Percentiles rank a stretch among this genome's conserved stretches.
Evolutionary conservation across 2,888 invertebrate genomes (phyloP).

Genomic region (Galeopsomyia nigrocyanea): DNA sequence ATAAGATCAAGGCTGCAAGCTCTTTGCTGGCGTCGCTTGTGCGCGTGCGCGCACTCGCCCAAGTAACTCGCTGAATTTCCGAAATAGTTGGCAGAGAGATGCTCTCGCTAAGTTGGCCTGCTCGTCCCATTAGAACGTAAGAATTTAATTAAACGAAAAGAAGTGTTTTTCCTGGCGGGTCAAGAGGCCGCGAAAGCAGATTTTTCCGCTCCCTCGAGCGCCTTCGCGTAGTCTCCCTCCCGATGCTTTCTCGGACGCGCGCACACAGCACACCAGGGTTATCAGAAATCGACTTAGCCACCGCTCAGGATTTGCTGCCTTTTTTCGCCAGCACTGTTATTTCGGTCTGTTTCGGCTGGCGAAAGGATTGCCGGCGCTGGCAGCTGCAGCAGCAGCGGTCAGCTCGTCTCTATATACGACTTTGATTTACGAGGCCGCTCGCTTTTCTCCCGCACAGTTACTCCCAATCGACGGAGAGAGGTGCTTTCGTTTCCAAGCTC

Average conservation of each 20-base stretch:
- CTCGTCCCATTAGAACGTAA: slow-evolving; percentile 36
- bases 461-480: not conserved
- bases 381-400: slow-evolving; percentile 2
- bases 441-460: not conserved
- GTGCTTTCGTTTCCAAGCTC: too few relatives aligned
- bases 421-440: slow-evolving; percentile 42
- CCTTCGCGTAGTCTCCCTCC: slow-evolving; percentile 5
- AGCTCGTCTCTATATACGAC: slow-evolving; percentile 10
- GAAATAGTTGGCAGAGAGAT: slow-evolving; percentile 34
- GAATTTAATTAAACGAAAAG: slow-evolving; percentile 48
- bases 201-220: slow-evolving; percentile 33
- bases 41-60: not conserved
- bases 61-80: slow-evolving; percentile 34
- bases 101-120: slow-evolving; percentile 22
- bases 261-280: slow-evolving; percentile 19
- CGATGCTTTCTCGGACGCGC: slow-evolving; percentile 27
- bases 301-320: slow-evolving; percentile 15
- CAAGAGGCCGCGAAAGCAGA: slow-evolving; percentile 40
- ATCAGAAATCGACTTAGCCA: slow-evolving; percentile 45
- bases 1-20: slow-evolving; percentile 16
- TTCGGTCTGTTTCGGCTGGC: slow-evolving; percentile 30
- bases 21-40: not conserved
- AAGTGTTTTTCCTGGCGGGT: slow-evolving; percentile 30
- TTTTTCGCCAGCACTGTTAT: slow-evolving; percentile 21
- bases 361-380: slow-evolving; percentile 27